A percentile compares a stretch with the other conserved stretches of the same genome.
These are phyloP conservation scores for Chlorops oryzae DNA, from an alignment of 1,140 invertebrate species.

Conservation along the genomic window DNA sequence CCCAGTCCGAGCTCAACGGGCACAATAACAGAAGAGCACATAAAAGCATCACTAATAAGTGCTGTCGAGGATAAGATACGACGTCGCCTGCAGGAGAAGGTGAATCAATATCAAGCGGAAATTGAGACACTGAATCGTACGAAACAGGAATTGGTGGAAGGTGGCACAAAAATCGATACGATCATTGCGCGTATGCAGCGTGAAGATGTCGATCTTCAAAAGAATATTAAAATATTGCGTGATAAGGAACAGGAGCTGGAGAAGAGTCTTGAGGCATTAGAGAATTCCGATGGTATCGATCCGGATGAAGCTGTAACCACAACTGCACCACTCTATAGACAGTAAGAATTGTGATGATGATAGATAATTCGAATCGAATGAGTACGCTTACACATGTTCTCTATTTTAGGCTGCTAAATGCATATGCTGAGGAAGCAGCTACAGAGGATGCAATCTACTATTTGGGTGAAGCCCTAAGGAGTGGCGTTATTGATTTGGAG, in stretches of 20 bases:
- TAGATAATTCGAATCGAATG: background rate
- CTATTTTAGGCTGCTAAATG: conserved; percentile 72
- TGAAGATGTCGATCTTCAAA: conserved; percentile 79
- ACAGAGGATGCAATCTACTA: conserved; percentile 98
- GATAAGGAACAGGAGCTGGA: conserved; percentile 84
- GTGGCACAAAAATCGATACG: conserved; percentile 75
- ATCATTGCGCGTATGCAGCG: conserved; percentile 75
- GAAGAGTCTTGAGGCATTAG: conserved; percentile 69
- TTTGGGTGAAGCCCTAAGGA: conserved; percentile 90
- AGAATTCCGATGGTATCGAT: conserved; percentile 74
- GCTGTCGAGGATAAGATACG: conserved; percentile 93
- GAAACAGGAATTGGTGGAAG: conserved; percentile 79
- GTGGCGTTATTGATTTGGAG: conserved; percentile 90
- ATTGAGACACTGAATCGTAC: conserved; percentile 84
- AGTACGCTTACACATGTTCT: background rate
- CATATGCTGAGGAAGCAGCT: conserved; percentile 96
- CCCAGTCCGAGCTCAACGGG: conserved; percentile 49
- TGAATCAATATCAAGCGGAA: conserved; percentile 84
- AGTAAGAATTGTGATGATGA: conserved; percentile 54
- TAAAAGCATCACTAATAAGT: conserved; percentile 85
- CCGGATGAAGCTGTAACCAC: conserved; percentile 96
- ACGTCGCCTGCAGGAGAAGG: conserved; percentile 78
- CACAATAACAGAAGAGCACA: conserved; percentile 92
- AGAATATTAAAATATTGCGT: conserved; percentile 74
- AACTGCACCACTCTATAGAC: conserved; percentile 92